Evolutionary conservation across 35 echinoderm and acorn worm species (phyloP), one percentile per base, ranked within the genome.

Genomic region (Apostichopus californicus): DNA sequence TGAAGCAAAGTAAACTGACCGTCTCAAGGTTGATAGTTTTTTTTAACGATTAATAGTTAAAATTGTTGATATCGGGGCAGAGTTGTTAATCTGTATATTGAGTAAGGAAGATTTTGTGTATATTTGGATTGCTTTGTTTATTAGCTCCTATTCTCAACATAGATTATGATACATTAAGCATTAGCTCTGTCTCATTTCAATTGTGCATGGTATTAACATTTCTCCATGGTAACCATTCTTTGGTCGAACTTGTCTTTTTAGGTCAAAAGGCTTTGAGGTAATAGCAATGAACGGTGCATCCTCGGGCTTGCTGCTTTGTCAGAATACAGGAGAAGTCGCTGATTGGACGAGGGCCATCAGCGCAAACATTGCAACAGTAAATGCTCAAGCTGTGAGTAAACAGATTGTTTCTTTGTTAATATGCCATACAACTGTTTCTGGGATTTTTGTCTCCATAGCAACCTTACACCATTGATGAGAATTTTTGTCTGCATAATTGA

Each of bases 341-440:
- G 97, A 99, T 14, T 99, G 97, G 97, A 83, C 92, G 6, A 99
- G 94, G 78, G 91, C 93, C 17, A 92, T 99, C 15, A 82, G 92
- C 15, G 93, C 97, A 57, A 94, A 94, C 54, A 91, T 99, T 58
- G 97, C 97, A 92, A 99, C 97, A 56, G 88, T 99, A 21, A 99
- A 99, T 93, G 97, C 97, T 73, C 96, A 98, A 68, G 94, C 95
- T 58, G 97, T 98, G 85, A 98, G 96, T 88, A 73, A 17, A 58
- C 17, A 22, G 21, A 86, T 7, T 86, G 82, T 86, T 55, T n/a
- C 17, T 87, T 71, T 9, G 2, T 87, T 87, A 11, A 15, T 80
- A 28, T 80, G 22, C 22, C 12, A 80, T 18, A 18, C 10, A 54
- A 80, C 64, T 0, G 11, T 18, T 68, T 68, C 17, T 68, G 17